phyloP scores from a whole-genome alignment of 2,113 vertebrate genomes.

The Aldabrachelys gigantea region DNA sequence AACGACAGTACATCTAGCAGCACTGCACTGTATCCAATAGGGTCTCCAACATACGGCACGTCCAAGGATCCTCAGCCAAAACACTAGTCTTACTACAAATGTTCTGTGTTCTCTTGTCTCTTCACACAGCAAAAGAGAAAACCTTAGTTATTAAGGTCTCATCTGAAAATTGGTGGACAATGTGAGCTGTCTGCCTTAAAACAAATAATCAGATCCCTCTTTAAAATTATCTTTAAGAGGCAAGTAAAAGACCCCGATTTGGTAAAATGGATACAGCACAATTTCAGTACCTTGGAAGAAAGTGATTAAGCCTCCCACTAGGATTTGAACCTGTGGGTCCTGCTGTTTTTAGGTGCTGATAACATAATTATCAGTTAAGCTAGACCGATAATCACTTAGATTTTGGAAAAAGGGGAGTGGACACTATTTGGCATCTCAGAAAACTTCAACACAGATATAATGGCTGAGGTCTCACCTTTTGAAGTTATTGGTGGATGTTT shows the following conservation, averaged over 20 bases:
- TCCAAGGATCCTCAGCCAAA: neutral
- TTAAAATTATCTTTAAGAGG: neutral
- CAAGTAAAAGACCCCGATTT: neutral
- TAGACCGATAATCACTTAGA: neutral
- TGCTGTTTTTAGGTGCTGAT: neutral
- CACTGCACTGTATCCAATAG: neutral
- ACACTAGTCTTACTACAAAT: neutral
- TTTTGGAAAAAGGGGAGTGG: neutral
- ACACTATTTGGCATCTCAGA: neutral
- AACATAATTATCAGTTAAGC: neutral
- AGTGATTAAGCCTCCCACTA: neutral
- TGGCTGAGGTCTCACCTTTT: slow-evolving; percentile 31
- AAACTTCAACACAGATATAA: too few species aligned
- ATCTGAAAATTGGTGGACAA: neutral
- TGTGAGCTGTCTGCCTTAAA: neutral
- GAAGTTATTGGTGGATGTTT: neutral
- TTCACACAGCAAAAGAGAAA: neutral
- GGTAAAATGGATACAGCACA: neutral
- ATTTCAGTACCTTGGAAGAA: neutral
- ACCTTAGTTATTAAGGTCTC: neutral
- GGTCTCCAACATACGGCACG: too few species aligned
- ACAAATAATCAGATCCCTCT: neutral
- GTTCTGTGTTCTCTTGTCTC: neutral
- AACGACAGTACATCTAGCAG: neutral
- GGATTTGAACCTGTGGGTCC: neutral